Evolutionary conservation across 2,888 invertebrate genomes (phyloP).

Genomic region (Diaphora mendica): DNA sequence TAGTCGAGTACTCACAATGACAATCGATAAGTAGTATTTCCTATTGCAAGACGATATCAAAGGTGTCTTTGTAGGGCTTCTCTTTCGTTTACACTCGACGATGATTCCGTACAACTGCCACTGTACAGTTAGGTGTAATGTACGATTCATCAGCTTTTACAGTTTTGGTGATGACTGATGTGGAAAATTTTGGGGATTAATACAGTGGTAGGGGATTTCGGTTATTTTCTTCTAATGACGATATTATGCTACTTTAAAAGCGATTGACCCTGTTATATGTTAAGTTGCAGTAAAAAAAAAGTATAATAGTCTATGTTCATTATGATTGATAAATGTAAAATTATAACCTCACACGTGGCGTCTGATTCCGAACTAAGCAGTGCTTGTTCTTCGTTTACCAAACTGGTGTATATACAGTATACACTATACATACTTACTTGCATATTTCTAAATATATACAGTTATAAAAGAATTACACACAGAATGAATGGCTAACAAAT

Average conservation of each 20-base stretch:
- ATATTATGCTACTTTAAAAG: neutral
- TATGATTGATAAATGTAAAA: too few species aligned
- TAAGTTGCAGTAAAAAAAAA: too few species aligned
- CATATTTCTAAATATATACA: too few species aligned
- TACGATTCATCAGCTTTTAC: constrained; percentile 43
- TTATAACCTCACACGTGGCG: too few species aligned
- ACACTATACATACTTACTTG: too few species aligned
- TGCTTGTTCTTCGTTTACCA: too few species aligned
- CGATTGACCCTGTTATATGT: neutral
- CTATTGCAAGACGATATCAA: constrained; percentile 41
- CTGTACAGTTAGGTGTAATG: constrained; percentile 20
- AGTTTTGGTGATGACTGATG: constrained; percentile 10
- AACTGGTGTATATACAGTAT: too few species aligned
- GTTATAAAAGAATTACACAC: too few species aligned
- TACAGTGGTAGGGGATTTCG: constrained; percentile 7
- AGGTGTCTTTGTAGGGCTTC: constrained; percentile 42
- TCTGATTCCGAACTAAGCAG: too few species aligned
- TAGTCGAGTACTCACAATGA: neutral
- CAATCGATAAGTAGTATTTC: constrained; percentile 15
- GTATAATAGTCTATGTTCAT: too few species aligned
- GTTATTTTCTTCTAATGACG: constrained; percentile 13
- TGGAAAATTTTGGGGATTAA: constrained; percentile 36
- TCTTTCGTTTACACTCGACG: constrained; percentile 25
- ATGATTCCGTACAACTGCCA: constrained; percentile 44
- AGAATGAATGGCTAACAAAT: too few species aligned